Evolutionary conservation across 2,113 vertebrate genomes (phyloP).

Genomic region (Coracopsis vasa): DNA sequence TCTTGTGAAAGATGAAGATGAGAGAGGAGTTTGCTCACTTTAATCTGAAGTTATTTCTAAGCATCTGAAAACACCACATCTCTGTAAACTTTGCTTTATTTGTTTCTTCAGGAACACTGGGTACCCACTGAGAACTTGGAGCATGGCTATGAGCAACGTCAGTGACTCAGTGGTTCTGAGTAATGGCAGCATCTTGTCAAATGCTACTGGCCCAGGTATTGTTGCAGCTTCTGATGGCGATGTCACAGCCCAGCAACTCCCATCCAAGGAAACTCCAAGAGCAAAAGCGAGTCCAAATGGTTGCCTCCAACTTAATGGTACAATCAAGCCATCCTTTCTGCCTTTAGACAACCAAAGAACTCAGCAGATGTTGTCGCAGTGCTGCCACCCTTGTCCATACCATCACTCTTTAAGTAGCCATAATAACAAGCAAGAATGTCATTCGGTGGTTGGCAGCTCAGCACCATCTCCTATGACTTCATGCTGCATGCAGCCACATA

Average conservation of each 20-base stretch:
- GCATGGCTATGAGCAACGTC: slow-evolving; percentile 76
- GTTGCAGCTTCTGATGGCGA: slow-evolving; percentile 52
- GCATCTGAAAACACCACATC: neutral
- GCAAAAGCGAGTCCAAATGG: slow-evolving; percentile 76
- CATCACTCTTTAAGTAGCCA: slow-evolving; percentile 79
- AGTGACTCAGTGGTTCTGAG: slow-evolving; percentile 70
- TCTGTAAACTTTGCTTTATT: neutral
- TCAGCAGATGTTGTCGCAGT: slow-evolving; percentile 63
- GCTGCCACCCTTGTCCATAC: slow-evolving; percentile 82
- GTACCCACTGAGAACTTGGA: slow-evolving; percentile 16
- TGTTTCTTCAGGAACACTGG: slow-evolving; percentile 1
- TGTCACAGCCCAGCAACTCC: slow-evolving; percentile 6
- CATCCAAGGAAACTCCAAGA: slow-evolving; percentile 61
- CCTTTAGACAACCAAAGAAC: slow-evolving; percentile 78
- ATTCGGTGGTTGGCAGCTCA: slow-evolving; percentile 54
- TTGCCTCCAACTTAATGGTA: slow-evolving; percentile 77
- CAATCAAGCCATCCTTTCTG: slow-evolving; percentile 74
- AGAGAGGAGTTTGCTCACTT: neutral
- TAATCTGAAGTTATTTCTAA: neutral
- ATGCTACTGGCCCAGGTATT: slow-evolving; percentile 4
- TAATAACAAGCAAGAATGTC: slow-evolving; percentile 80
- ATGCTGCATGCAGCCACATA: slow-evolving; percentile 69
- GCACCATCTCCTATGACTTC: slow-evolving; percentile 66
- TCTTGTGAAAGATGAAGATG: neutral
- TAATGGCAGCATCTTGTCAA: slow-evolving; percentile 74